Evolutionary conservation across 2,888 invertebrate species (phyloP), one percentile per base, ranked within the genome.

Genomic region (Lasius fuliginosus): DNA sequence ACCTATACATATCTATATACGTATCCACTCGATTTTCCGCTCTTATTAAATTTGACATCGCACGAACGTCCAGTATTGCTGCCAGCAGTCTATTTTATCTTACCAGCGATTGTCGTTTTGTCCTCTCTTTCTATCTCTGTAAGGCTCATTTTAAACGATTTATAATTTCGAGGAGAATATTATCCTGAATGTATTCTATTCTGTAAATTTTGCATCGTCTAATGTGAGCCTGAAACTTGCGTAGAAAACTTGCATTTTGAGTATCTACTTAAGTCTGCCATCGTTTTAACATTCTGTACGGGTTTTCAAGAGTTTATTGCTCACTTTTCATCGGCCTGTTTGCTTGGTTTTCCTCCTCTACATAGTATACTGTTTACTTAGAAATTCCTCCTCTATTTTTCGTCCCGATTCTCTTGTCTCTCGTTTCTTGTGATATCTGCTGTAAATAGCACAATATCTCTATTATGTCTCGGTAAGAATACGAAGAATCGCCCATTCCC

Each of bases 61-160:
- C 83, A 53, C 75, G 75, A 73, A 79, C 49, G 77, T 75, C 49
- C 46, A 53, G 64, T 87, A 87, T 23, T 23, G 23, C 67, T 62
- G 30, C 46, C 58, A 36, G 40, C 53, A 56, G 30, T 42, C 69
- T 65, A 33, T 49, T 49, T 33, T 74, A 15, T 74, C 23, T 18
- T 46, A 74, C 46, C 46, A 75, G 33, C 62, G n/a, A 64, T 33
- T 46, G 15, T 74, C 30, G 23, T 62, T 27, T 23, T 58, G 62
- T 64, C 75, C 33, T 64, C 64, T 60, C 23, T 58, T 11, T 23
- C 60, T 74, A 46, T 64, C 18, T 33, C 18, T 23, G 30, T 46
- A 15, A 49, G 23, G 46, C 33, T 75, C 46, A 42, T 36, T 46
- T 75, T 15, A 46, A 75, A 23, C 49, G 75, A 23, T 64, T 11